phyloP scores from a whole-genome alignment of 2,888 invertebrate genomes.

The Microctonus aethiopoides region DNA sequence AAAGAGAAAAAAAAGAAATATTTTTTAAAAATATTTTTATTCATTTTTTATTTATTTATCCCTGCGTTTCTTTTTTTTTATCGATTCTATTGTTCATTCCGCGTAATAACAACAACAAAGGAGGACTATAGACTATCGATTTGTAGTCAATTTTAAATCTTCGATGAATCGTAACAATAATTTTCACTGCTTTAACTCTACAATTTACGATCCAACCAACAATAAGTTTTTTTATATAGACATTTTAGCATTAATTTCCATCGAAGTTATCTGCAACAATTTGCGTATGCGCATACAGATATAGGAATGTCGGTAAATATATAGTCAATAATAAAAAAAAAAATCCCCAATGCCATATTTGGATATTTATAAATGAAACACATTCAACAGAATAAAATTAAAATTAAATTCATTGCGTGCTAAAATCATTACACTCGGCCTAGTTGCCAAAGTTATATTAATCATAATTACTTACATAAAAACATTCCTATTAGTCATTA shows the following conservation, averaged over 20 bases:
- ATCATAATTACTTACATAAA: not conserved
- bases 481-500: too few relatives aligned
- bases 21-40: not conserved
- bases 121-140: conserved; percentile 28
- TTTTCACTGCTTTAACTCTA: not conserved
- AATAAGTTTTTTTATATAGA: not conserved
- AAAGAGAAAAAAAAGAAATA: not conserved
- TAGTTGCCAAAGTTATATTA: not conserved
- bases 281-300: not conserved
- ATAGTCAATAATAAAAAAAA: not conserved
- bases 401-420: not conserved
- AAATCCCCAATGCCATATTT: not conserved
- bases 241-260: conserved; percentile 6
- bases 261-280: not conserved
- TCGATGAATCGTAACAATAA: not conserved
- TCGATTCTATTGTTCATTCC: conserved; percentile 11
- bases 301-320: not conserved
- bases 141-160: conserved; percentile 4
- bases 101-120: conserved; percentile 6
- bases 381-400: not conserved
- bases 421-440: not conserved
- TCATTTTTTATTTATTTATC: not conserved
- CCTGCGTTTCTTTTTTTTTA: not conserved
- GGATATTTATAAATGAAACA: not conserved
- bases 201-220: not conserved